Conservation (phyloP, 2,113 vertebrate species). For the Antechinus flavipes region DNA sequence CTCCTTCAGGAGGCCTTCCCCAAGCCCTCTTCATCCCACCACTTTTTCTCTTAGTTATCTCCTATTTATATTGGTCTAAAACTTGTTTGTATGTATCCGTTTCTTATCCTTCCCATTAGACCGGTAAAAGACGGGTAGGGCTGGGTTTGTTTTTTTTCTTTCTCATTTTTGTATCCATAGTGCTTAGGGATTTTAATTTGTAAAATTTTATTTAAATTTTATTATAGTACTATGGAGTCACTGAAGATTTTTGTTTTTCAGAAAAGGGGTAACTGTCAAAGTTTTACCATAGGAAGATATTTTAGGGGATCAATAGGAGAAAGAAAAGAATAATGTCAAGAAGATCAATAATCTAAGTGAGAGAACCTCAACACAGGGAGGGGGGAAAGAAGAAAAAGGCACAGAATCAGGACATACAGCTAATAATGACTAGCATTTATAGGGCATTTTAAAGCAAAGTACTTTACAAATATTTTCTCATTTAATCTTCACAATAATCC, state of each 20-base stretch:
- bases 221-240: background rate
- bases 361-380: background rate
- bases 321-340: background rate
- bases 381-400: background rate
- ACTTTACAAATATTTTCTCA: background rate
- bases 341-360: background rate
- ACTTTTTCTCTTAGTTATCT: background rate
- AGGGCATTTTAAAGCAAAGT: background rate
- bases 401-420: background rate
- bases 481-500: background rate
- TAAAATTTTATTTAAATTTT: slow-evolving; percentile 19
- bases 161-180: background rate
- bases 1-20: background rate
- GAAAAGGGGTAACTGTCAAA: background rate
- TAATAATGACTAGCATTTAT: background rate
- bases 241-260: background rate
- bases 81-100: background rate
- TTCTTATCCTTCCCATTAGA: background rate
- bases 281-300: background rate
- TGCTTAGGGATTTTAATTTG: background rate
- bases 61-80: background rate
- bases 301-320: background rate
- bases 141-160: too few species aligned
- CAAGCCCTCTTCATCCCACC: background rate
- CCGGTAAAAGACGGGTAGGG: background rate